Evolutionary conservation across 53 echinoderm and acorn worm genomes (phyloP).

Genomic region (Crossaster papposus): DNA sequence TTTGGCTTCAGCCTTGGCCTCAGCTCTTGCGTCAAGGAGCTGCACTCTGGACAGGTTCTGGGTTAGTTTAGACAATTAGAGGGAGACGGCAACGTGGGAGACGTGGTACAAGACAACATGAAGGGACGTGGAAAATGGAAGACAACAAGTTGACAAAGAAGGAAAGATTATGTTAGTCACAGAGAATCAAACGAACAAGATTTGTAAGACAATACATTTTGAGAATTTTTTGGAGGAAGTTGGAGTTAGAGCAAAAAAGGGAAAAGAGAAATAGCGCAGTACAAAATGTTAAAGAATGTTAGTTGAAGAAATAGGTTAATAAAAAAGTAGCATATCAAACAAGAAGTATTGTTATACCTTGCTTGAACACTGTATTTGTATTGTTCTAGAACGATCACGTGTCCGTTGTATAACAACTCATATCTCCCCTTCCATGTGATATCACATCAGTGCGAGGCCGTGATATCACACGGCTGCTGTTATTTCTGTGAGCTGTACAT

Average conservation of each 20-base stretch:
- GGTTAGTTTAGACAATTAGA: slow-evolving; percentile 41
- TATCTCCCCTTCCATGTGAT: too few species aligned
- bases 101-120: neutral
- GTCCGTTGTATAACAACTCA: too few species aligned
- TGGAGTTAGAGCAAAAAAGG: neutral
- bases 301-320: neutral
- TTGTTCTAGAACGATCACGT: too few species aligned
- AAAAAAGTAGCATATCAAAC: neutral
- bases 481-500: too few species aligned
- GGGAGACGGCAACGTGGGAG: neutral
- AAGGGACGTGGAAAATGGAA: neutral
- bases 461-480: too few species aligned
- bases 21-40: slow-evolving; percentile 47
- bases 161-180: slow-evolving; percentile 4
- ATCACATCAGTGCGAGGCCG: too few species aligned
- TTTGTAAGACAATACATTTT: neutral
- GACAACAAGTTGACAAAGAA: neutral
- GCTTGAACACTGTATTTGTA: too few species aligned
- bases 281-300: neutral
- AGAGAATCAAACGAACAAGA: neutral
- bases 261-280: neutral
- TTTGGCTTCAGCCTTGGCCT: slow-evolving; percentile 41
- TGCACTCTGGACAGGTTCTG: slow-evolving; percentile 59
- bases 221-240: neutral
- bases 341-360: too few species aligned